Evolutionary conservation across 2,797 vertebrate species (phyloP).

Genomic region (Capromys pilorides): DNA sequence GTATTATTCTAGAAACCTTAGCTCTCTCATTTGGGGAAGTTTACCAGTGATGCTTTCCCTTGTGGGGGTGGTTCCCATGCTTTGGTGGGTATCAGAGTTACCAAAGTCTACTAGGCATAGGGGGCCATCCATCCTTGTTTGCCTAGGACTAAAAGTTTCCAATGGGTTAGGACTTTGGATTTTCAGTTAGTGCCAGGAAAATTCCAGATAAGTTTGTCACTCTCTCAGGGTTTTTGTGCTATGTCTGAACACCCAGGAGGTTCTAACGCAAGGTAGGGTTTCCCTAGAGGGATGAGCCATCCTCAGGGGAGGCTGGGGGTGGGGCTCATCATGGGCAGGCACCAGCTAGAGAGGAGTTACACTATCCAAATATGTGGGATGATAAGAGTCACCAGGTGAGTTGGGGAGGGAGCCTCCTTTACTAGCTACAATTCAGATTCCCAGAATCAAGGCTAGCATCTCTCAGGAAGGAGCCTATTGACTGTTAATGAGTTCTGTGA

Average conservation of each 20-base stretch:
- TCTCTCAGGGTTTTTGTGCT: background rate
- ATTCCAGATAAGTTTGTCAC: background rate
- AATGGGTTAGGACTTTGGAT: background rate
- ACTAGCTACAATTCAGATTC: background rate
- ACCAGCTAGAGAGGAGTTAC: background rate
- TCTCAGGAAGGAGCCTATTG: background rate
- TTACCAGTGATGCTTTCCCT: background rate
- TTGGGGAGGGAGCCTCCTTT: background rate
- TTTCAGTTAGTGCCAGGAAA: background rate
- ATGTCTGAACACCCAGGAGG: background rate
- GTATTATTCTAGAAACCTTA: background rate
- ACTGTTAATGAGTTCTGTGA: background rate
- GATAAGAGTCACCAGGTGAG: background rate
- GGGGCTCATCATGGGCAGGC: background rate
- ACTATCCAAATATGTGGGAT: background rate
- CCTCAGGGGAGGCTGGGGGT: background rate
- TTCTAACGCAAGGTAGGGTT: background rate
- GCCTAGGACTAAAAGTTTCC: background rate
- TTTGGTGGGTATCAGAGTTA: background rate
- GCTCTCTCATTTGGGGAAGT: background rate
- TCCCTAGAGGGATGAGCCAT: rapidly evolving
- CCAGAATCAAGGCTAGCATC: background rate
- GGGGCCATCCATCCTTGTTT: background rate
- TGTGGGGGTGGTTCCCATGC: rapidly evolving
- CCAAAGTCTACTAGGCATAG: background rate